Evolutionary conservation across 2,797 vertebrate species (phyloP).

Genomic region (Sternotherus odoratus): DNA sequence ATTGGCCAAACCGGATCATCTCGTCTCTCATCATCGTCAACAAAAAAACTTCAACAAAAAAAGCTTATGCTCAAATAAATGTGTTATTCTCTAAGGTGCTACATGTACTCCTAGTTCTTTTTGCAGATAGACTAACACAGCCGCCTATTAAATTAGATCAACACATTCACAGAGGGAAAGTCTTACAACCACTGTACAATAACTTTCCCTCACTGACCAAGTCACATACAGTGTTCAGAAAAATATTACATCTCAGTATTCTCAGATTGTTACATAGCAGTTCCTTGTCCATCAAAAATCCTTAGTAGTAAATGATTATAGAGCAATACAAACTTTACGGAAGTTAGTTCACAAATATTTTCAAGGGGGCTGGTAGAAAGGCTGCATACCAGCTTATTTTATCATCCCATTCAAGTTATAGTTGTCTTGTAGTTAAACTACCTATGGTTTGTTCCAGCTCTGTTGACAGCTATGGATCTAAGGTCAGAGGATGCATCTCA

Average conservation of each 20-base stretch:
- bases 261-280: neutral
- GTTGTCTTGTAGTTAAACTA: neutral
- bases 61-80: too few relatives aligned
- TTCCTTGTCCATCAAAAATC: neutral
- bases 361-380: neutral
- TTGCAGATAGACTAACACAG: too few relatives aligned
- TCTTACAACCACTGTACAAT: neutral
- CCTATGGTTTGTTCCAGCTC: neutral
- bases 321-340: neutral
- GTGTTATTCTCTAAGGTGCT: too few relatives aligned
- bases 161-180: neutral
- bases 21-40: too few relatives aligned
- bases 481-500: neutral
- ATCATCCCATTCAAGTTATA: neutral
- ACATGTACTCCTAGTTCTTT: too few relatives aligned
- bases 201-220: neutral
- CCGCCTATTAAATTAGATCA: neutral
- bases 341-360: neutral
- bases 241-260: fast-evolving
- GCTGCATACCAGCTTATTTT: neutral
- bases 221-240: neutral
- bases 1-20: too few relatives aligned
- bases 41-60: too few relatives aligned
- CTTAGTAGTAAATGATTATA: neutral
- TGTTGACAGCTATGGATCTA: fast-evolving